phyloP scores from a whole-genome alignment of 2,888 invertebrate genomes.

The Abscondita cerata region DNA sequence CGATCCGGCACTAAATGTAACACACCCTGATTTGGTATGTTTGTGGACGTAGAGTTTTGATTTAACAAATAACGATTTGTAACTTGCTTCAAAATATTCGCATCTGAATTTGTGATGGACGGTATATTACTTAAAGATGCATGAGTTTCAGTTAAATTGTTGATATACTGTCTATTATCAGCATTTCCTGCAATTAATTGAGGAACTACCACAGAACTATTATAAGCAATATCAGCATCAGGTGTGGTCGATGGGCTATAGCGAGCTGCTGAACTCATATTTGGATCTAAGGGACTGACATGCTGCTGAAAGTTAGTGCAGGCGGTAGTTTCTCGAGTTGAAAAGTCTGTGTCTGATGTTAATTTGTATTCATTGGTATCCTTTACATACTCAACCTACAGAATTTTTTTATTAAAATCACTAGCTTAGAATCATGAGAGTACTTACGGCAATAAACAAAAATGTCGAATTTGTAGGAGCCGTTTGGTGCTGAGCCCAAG shows the following conservation, averaged over 20 bases:
- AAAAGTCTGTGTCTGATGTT: constrained; percentile 41
- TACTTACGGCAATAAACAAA: constrained; percentile 55
- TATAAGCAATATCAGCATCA: constrained; percentile 46
- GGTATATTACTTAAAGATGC: constrained; percentile 46
- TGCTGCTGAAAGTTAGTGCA: constrained; percentile 51
- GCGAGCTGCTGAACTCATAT: constrained; percentile 65
- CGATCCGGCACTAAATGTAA: constrained; percentile 43
- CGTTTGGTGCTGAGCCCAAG: not conserved
- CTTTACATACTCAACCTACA: constrained; percentile 57
- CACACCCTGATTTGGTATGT: constrained; percentile 30
- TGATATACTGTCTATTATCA: constrained; percentile 17
- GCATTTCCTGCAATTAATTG: constrained; percentile 47
- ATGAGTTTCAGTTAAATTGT: constrained; percentile 26
- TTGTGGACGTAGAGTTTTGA: constrained; percentile 23
- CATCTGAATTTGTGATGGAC: constrained; percentile 47
- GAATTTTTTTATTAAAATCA: constrained; percentile 4
- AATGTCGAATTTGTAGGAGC: constrained; percentile 45
- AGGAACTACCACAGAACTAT: constrained; percentile 53
- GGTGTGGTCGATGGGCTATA: constrained; percentile 65
- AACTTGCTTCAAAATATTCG: constrained; percentile 45
- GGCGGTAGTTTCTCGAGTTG: constrained; percentile 37
- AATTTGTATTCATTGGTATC: constrained; percentile 49
- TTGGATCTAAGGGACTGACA: constrained; percentile 58
- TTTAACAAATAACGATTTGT: constrained; percentile 49
- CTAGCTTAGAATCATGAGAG: not conserved